phyloP scores from a whole-genome alignment of 2,113 vertebrate species.

The Antechinus stuartii region DNA sequence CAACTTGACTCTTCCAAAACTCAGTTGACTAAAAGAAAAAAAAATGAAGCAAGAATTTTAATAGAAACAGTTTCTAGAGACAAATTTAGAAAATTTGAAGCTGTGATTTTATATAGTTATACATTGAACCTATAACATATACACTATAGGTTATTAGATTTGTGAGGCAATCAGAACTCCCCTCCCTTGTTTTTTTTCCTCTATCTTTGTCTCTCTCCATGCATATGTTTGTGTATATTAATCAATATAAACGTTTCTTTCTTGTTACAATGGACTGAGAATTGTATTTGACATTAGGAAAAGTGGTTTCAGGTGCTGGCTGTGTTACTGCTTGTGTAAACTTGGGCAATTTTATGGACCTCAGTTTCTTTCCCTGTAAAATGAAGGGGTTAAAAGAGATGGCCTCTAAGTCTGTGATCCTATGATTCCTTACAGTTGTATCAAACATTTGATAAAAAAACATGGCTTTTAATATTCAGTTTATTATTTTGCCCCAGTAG shows the following conservation, averaged over 20 bases:
- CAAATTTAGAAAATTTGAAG: neutral
- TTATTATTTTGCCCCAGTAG: neutral
- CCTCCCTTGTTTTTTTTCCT: too few relatives aligned
- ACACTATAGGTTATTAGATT: too few relatives aligned
- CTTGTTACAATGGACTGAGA: too few relatives aligned
- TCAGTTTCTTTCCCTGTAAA: constrained; percentile 1
- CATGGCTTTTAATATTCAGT: neutral
- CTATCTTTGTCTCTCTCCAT: too few relatives aligned
- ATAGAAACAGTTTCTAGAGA: constrained; percentile 19
- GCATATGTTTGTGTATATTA: too few relatives aligned
- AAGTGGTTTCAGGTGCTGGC: neutral
- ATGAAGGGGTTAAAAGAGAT: neutral
- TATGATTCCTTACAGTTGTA: too few relatives aligned
- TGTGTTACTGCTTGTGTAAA: neutral
- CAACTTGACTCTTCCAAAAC: constrained; percentile 32
- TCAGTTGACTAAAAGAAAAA: neutral
- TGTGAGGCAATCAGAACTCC: too few relatives aligned
- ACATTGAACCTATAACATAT: too few relatives aligned
- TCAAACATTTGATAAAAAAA: too few relatives aligned
- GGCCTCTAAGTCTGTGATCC: too few relatives aligned
- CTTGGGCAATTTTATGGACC: constrained; percentile 1
- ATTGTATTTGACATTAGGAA: neutral
- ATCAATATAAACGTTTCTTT: too few relatives aligned
- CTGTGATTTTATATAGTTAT: too few relatives aligned
- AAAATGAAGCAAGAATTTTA: neutral